phyloP scores from a whole-genome alignment of 1,140 invertebrate species.

The Ostrea edulis region DNA sequence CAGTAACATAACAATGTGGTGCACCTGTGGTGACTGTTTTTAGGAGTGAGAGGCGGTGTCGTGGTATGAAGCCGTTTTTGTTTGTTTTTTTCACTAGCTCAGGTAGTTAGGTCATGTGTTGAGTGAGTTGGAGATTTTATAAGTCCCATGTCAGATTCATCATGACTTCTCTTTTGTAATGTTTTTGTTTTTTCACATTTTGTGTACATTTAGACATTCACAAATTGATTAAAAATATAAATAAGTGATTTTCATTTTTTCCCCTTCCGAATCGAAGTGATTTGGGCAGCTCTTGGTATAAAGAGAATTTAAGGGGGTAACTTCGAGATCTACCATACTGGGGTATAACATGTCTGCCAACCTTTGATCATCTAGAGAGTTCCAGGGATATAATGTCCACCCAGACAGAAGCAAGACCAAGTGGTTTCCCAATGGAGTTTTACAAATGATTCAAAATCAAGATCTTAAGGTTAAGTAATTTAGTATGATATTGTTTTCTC shows the following conservation, averaged over 20 bases:
- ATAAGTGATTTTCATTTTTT: neutral
- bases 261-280: neutral
- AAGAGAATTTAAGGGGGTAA: too few species aligned
- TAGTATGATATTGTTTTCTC: too few species aligned
- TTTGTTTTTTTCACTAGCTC: constrained; percentile 26
- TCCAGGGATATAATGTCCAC: too few species aligned
- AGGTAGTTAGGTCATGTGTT: constrained; percentile 20
- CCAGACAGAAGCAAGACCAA: too few species aligned
- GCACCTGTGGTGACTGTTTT: neutral
- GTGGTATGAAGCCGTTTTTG: neutral
- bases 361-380: too few species aligned
- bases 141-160: neutral
- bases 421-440: too few species aligned
- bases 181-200: constrained; percentile 29
- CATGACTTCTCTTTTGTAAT: constrained; percentile 12
- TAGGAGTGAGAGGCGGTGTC: neutral
- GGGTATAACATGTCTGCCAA: too few species aligned
- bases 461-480: too few species aligned
- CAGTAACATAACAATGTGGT: neutral
- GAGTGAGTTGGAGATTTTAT: constrained; percentile 4
- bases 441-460: too few species aligned
- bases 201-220: constrained; percentile 33
- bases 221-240: constrained; percentile 21
- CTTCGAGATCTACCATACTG: too few species aligned
- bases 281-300: too few species aligned